These are phyloP conservation scores for Oreohelix idahoensis DNA, from an alignment of 1,140 invertebrate species.

Conservation along the genomic window DNA sequence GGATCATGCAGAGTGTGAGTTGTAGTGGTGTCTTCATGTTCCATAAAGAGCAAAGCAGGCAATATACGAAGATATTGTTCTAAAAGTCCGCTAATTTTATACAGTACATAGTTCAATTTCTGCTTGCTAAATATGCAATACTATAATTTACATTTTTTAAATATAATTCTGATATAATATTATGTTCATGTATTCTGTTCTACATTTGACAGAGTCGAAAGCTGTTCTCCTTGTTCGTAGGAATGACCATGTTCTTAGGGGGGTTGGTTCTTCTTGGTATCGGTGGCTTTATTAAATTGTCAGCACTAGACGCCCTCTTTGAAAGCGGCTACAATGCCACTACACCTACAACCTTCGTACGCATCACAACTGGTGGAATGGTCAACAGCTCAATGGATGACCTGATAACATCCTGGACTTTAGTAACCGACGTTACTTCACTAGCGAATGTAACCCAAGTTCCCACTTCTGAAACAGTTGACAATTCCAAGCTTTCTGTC, in stretches of 20 bases:
- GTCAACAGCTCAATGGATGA: neutral
- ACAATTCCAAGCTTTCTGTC: neutral
- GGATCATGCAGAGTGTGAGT: too few relatives aligned
- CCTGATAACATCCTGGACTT: neutral
- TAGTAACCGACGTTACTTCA: neutral
- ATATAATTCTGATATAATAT: too few relatives aligned
- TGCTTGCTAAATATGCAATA: too few relatives aligned
- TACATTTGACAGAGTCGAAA: neutral
- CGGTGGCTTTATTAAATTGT: constrained; percentile 15
- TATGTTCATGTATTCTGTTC: neutral
- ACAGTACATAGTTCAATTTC: too few relatives aligned
- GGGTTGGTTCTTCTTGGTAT: neutral
- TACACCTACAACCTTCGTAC: neutral
- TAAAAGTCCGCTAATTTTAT: too few relatives aligned
- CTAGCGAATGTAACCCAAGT: neutral
- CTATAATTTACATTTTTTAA: too few relatives aligned
- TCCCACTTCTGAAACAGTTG: neutral
- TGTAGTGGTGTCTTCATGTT: too few relatives aligned
- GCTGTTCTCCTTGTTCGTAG: neutral
- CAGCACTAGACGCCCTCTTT: neutral
- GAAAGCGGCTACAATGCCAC: neutral
- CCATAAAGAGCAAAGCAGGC: too few relatives aligned
- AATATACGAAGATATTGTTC: too few relatives aligned
- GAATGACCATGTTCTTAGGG: constrained; percentile 19
- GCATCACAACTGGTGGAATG: neutral